Percentiles rank a stretch among this genome's conserved stretches.
phyloP scores from a whole-genome alignment of 2,113 vertebrate species.

The Eulacestoma nigropectus region DNA sequence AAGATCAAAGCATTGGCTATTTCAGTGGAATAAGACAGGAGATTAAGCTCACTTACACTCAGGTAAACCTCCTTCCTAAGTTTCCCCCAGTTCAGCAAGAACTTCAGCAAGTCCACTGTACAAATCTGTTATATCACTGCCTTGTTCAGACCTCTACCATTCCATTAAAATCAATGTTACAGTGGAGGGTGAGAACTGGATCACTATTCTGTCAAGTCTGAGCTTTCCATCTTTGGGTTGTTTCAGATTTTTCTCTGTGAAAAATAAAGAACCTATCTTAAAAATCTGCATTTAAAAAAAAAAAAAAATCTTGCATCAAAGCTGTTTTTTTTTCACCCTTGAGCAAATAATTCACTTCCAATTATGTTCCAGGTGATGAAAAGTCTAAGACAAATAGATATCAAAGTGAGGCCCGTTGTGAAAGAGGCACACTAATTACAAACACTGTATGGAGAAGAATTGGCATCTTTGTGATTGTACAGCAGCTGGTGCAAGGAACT shows the following conservation, averaged over 20 bases:
- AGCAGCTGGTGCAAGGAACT: not conserved
- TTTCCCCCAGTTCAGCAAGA: not conserved
- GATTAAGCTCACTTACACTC: not conserved
- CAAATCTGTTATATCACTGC: not conserved
- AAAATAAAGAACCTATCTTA: not conserved
- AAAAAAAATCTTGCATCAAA: not conserved
- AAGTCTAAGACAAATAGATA: not conserved
- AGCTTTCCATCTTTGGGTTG: not conserved
- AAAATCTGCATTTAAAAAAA: not conserved
- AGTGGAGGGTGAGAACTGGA: not conserved
- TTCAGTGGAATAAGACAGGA: not conserved
- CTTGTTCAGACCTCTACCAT: not conserved
- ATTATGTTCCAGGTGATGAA: not conserved
- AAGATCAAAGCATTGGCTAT: slow-evolving; percentile 15
- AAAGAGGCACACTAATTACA: not conserved
- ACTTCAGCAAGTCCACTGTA: not conserved
- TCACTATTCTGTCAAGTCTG: not conserved
- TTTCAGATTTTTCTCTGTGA: not conserved
- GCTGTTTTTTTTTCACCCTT: not conserved
- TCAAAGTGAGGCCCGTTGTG: not conserved
- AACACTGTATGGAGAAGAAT: not conserved
- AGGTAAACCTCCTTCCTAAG: not conserved
- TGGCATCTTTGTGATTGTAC: not conserved
- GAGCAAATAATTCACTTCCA: slow-evolving; percentile 3
- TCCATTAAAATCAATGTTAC: not conserved